A percentile compares a stretch with the other conserved stretches of the same genome.
These are phyloP conservation scores for Drosophila recens DNA, from an alignment of 2,888 invertebrate species.

Conservation along the genomic window DNA sequence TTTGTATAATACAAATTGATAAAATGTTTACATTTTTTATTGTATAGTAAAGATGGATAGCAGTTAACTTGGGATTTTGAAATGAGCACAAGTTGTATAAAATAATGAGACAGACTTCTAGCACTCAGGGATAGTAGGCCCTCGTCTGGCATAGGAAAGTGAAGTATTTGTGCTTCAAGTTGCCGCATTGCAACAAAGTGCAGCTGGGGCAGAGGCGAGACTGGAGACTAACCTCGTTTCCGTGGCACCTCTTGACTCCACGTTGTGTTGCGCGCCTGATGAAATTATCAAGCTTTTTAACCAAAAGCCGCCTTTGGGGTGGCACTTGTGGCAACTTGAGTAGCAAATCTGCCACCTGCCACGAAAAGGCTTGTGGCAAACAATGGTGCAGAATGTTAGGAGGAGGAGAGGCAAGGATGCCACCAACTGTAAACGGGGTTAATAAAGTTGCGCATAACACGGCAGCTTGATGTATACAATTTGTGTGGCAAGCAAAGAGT, in stretches of 20 bases:
- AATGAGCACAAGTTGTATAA: background rate
- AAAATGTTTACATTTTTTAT: too few species aligned
- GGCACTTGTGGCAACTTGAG: constrained; percentile 35
- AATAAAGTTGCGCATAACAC: constrained; percentile 68
- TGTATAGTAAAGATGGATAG: too few species aligned
- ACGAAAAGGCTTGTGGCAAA: constrained; percentile 26
- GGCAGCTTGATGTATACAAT: constrained; percentile 48
- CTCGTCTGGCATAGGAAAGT: constrained; percentile 3
- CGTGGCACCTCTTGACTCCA: constrained; percentile 53
- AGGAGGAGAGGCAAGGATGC: constrained; percentile 11
- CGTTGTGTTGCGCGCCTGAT: constrained; percentile 46
- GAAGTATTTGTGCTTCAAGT: constrained; percentile 42
- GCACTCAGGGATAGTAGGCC: background rate
- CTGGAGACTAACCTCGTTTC: constrained; percentile 66
- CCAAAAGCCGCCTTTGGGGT: constrained; percentile 36
- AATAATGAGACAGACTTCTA: background rate
- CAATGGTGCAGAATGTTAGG: constrained; percentile 16
- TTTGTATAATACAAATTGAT: too few species aligned
- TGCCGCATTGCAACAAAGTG: constrained; percentile 54
- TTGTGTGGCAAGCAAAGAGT: constrained; percentile 58
- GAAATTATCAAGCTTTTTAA: constrained; percentile 70
- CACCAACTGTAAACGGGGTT: constrained; percentile 69
- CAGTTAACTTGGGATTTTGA: too few species aligned
- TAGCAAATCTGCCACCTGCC: constrained; percentile 30
- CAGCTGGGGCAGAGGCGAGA: constrained; percentile 39